These are phyloP conservation scores for Lasius platythorax DNA, from an alignment of 2,888 invertebrate species.

Conservation along the genomic window DNA sequence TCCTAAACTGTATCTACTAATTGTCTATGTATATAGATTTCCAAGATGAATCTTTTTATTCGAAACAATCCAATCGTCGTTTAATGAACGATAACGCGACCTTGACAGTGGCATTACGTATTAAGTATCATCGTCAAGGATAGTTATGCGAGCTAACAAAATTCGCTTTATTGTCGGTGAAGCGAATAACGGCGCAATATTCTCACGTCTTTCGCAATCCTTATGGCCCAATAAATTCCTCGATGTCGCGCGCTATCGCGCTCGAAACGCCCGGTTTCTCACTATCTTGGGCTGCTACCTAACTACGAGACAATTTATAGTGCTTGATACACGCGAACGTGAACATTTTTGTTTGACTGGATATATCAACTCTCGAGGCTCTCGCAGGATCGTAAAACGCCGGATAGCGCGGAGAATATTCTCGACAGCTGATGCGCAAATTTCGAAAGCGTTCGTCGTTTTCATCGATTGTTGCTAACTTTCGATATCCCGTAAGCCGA, in stretches of 20 bases:
- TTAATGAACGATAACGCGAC: slow-evolving; percentile 19
- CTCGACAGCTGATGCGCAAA: slow-evolving; percentile 26
- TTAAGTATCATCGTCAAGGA: slow-evolving; percentile 54
- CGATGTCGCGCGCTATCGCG: slow-evolving; percentile 62
- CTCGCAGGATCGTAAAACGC: slow-evolving; percentile 39
- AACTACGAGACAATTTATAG: slow-evolving; percentile 60
- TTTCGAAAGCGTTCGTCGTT: slow-evolving; percentile 13
- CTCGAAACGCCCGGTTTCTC: slow-evolving; percentile 54
- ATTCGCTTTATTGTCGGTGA: slow-evolving; percentile 68
- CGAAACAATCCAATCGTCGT: slow-evolving; percentile 9
- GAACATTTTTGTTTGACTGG: slow-evolving; percentile 39
- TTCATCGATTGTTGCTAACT: neutral
- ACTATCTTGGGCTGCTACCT: slow-evolving; percentile 63
- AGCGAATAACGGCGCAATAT: slow-evolving; percentile 58
- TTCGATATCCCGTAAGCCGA: slow-evolving; percentile 18
- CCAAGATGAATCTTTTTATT: neutral
- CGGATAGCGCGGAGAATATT: slow-evolving; percentile 28
- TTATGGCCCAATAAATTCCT: slow-evolving; percentile 70
- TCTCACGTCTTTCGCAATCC: slow-evolving; percentile 59
- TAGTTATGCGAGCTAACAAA: slow-evolving; percentile 62
- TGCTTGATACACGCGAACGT: neutral
- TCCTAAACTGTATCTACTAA: neutral
- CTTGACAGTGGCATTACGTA: slow-evolving; percentile 52
- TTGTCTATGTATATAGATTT: neutral
- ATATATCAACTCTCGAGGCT: slow-evolving; percentile 15